Base-by-base conservation (phyloP, 2,113 vertebrate genomes). In the Ornithorhynchus anatinus region DNA sequence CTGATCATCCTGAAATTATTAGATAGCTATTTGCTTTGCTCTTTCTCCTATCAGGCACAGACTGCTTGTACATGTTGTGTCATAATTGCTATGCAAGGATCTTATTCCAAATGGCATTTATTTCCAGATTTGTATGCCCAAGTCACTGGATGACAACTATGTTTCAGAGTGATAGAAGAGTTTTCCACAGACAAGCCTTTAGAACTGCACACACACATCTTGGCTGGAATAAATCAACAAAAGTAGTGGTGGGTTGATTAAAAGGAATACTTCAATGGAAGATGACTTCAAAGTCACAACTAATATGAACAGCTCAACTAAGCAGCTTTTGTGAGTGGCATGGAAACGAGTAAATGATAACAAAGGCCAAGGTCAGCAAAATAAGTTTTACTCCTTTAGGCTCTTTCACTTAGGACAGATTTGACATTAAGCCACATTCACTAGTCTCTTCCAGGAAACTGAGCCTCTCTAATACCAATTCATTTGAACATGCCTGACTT, bases 1-100 rank as follows among this genome's bases (percentile, higher is more conserved):
- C 75, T 82, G 79, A 91, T 85, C 86, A 69, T 82, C 61, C 84
- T 91, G 85, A 75, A 91, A 89, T 89, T 86, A 88, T 86, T 90
- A 86, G 80, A 87, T 82, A 90, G 60, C 74, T 84, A 74, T 87
- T 91, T 89, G 64, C 88, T 88, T 88, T 89, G 86, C 81, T 86
- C 80, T 81, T 84, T 81, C 47, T 80, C 38, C 8, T 91, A 89
- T 89, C 89, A 89, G 72, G 59, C 42, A 37, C 45, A 80, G 76
- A 85, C 81, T 73, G 74, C 79, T 83, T 87, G 84, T 84, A 79
- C 56, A 56, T 62, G 48, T 83, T 84, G 35, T 72, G 63, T 84
- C 71, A 75, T 84, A 81, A 88, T 74, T 29, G 45, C 69, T 82
- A 59, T 45, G 63, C 81, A 80, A 81, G 61, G 45, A 67, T 58